A percentile compares a stretch with the other conserved stretches of the same genome.
phyloP scores from a whole-genome alignment of 2,888 invertebrate genomes.

The Archaeoteleia sp. region DNA sequence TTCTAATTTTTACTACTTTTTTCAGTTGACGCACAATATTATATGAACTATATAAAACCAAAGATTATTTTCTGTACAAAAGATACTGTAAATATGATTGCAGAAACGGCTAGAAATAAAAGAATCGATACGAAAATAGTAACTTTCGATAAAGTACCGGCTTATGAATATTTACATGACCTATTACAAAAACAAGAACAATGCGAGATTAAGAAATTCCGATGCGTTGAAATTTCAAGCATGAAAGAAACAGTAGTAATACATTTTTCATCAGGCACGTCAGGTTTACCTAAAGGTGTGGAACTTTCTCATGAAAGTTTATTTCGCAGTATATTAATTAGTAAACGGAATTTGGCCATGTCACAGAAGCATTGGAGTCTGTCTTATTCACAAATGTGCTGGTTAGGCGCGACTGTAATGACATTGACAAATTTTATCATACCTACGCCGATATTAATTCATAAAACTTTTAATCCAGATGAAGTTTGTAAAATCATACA shows the following conservation, averaged over 20 bases:
- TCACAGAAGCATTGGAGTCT: no score
- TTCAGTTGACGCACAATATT: constrained; percentile 59
- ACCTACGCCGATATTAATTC: constrained; percentile 52
- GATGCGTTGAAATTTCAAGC: constrained; percentile 43
- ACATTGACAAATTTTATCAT: constrained; percentile 42
- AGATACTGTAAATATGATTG: constrained; percentile 21
- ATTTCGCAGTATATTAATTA: constrained; percentile 35
- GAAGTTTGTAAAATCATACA: constrained; percentile 60
- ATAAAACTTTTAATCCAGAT: constrained; percentile 58
- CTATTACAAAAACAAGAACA: constrained; percentile 50
- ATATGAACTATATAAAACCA: constrained; percentile 58
- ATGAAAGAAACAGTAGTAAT: constrained; percentile 56
- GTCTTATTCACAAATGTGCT: constrained; percentile 62
- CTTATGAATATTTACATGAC: constrained; percentile 49
- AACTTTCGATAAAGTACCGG: constrained; percentile 56
- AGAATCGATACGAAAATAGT: constrained; percentile 53
- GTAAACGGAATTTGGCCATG: no score
- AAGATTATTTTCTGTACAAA: constrained; percentile 61
- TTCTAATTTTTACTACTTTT: not conserved
- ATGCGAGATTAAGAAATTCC: constrained; percentile 55
- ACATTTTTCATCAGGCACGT: constrained; percentile 68
- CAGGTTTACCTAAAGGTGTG: constrained; percentile 66
- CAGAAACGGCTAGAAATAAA: constrained; percentile 26
- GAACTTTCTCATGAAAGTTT: constrained; percentile 59
- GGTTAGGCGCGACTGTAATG: constrained; percentile 63